Evolutionary conservation across 1,140 invertebrate genomes (phyloP).

Genomic region (Dendrolimus punctatus): DNA sequence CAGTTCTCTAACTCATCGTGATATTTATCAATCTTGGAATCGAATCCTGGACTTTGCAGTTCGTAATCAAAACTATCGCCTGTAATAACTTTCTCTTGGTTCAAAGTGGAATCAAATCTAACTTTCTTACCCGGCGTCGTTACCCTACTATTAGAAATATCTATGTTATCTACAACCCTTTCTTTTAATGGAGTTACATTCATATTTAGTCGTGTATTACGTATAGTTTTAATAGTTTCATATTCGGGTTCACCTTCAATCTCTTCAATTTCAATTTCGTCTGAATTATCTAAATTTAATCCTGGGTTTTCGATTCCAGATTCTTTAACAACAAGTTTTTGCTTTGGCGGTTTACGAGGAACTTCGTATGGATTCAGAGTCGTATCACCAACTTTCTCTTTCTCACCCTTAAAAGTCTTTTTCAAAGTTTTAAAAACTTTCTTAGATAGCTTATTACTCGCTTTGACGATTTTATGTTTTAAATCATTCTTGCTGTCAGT

Average conservation of each 20-base stretch:
- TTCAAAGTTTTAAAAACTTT: slow-evolving; percentile 66
- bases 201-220: slow-evolving; percentile 54
- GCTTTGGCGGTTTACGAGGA: slow-evolving; percentile 47
- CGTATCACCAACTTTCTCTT: slow-evolving; percentile 35
- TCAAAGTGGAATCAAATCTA: slow-evolving; percentile 66
- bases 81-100: slow-evolving; percentile 65
- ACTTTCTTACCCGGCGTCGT: slow-evolving; percentile 62
- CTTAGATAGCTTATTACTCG: slow-evolving; percentile 57
- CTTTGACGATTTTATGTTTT: slow-evolving; percentile 49
- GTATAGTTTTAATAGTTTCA: slow-evolving; percentile 57
- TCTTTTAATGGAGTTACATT: slow-evolving; percentile 60
- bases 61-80: slow-evolving; percentile 64
- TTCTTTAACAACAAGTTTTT: slow-evolving; percentile 35
- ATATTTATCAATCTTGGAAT: slow-evolving; percentile 63
- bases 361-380: slow-evolving; percentile 67
- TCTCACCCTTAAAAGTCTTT: slow-evolving; percentile 65
- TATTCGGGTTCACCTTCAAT: slow-evolving; percentile 55
- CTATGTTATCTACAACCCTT: slow-evolving; percentile 37
- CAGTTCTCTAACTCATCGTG: slow-evolving; percentile 70
- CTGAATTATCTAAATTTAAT: slow-evolving; percentile 61
- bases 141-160: slow-evolving; percentile 38
- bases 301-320: slow-evolving; percentile 62
- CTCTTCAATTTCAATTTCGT: slow-evolving; percentile 66
- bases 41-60: slow-evolving; percentile 56
- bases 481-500: slow-evolving; percentile 47